Percentiles rank a stretch among this genome's conserved stretches.
Conservation (phyloP, 2,888 invertebrate genomes). For the Philopedon plagiatum region DNA sequence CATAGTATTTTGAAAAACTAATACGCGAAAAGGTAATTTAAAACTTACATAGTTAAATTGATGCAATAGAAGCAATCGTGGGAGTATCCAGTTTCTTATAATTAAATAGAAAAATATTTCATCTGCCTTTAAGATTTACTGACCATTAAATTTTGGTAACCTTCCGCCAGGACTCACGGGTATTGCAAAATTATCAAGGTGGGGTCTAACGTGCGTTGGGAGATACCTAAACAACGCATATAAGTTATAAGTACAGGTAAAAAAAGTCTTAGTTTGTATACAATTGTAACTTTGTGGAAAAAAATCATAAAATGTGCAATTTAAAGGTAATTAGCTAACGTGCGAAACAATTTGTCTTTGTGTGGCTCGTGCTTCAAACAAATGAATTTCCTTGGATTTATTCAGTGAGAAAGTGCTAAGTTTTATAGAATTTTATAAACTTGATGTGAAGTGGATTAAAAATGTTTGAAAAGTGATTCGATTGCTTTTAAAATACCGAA, state of each 20-base stretch:
- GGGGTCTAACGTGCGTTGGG: slow-evolving; percentile 58
- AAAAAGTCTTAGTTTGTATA: slow-evolving; percentile 56
- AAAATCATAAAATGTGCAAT: slow-evolving; percentile 52
- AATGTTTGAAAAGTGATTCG: no score
- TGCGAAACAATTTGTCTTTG: slow-evolving; percentile 27
- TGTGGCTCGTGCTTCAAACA: not conserved
- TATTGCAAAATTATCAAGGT: slow-evolving; percentile 46
- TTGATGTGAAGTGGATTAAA: not conserved
- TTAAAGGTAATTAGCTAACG: slow-evolving; percentile 53
- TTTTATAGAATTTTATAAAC: not conserved
- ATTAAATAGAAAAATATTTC: not conserved
- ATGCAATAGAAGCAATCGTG: no score
- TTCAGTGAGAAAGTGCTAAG: not conserved
- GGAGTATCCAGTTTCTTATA: no score
- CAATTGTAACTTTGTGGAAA: slow-evolving; percentile 48
- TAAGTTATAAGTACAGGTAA: slow-evolving; percentile 59
- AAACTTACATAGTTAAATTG: no score
- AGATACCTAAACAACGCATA: slow-evolving; percentile 63
- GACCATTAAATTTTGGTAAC: slow-evolving; percentile 27
- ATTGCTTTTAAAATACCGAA: no score
- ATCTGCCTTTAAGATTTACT: not conserved
- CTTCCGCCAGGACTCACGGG: slow-evolving; percentile 27
- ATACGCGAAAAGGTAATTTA: no score
- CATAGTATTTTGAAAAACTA: no score
- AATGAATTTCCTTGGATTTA: not conserved